Base-by-base conservation (phyloP, 2,888 invertebrate genomes). In the Agrypnus murinus region DNA sequence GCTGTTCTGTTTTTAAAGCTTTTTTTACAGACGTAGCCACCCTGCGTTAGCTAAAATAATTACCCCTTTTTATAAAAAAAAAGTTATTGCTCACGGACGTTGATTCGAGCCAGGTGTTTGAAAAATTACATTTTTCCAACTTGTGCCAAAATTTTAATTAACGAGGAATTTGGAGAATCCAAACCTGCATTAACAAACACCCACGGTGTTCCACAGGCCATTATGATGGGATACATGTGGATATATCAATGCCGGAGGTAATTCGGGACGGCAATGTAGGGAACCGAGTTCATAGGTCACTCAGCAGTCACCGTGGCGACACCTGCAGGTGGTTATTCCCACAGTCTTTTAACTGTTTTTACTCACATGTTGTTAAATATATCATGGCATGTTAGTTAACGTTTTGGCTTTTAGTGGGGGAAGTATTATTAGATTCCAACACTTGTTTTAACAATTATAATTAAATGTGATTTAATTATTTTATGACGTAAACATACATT, bases 281-380 rank as follows among this genome's bases (percentile, higher is more conserved):
- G 57, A 38, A 46, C 50, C 15, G 69, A 75, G 78, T 78, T 78
- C 77, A 79, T 78, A 80, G 79, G 78, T 80, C 80, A 79, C 74
- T 75, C 74, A 65, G 75, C 72, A 79, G 77, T 69, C 77, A 74
- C 72, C 72, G 67, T 71, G 77, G 74, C 77, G 79, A 75, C 79
- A 76, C 68, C 74, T 75, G 78, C 80, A 81, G 78, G 79, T 80
- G 81, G 78, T 73, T 77, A 64, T 78, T 77, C 75, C 73, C 75
- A 77, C 74, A 73, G 65, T 65, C 69, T 58, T 59, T 57, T 15
- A 48, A 38, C 36, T 60, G 64, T 65, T 70, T 70, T 60, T 60
- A 59, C 46, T 57, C 36, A 36, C 31, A 10, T 34, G 53, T 62
- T 38, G 57, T 57, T 58, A 57, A 65, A 65, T 62, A 62, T 36